A percentile compares a stretch with the other conserved stretches of the same genome.
phyloP scores from a whole-genome alignment of 2,113 vertebrate species.

The Pheucticus melanocephalus region DNA sequence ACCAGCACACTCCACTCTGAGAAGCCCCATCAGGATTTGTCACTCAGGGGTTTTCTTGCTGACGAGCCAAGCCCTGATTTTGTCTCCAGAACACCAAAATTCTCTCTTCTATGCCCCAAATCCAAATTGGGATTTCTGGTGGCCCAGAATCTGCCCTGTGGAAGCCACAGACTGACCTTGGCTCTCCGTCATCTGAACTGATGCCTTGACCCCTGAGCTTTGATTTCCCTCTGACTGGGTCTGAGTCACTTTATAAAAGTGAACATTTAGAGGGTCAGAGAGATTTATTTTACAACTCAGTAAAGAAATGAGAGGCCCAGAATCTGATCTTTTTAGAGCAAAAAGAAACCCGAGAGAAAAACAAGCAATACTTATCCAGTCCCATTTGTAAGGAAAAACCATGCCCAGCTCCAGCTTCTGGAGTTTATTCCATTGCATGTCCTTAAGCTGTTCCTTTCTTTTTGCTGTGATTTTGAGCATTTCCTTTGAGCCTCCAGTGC shows the following conservation, averaged over 20 bases:
- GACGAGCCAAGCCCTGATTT: background rate
- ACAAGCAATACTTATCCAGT: background rate
- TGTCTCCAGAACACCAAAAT: background rate
- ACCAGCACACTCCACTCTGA: background rate
- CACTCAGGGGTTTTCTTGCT: background rate
- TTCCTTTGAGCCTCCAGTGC: slow-evolving; percentile 40
- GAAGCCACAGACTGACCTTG: background rate
- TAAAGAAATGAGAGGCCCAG: background rate
- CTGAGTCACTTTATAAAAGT: background rate
- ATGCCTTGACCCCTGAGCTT: background rate
- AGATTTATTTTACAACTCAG: background rate
- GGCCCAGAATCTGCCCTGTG: background rate
- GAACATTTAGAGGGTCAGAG: background rate
- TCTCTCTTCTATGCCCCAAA: background rate
- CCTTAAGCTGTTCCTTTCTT: background rate
- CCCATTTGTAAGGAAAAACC: background rate
- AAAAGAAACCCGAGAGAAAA: background rate
- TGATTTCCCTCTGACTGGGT: background rate
- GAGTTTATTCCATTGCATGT: background rate
- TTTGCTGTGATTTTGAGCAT: background rate
- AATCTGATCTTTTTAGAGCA: background rate
- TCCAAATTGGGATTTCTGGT: background rate
- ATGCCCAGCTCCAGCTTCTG: background rate
- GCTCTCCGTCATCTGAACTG: background rate
- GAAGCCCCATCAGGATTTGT: background rate